Base-by-base conservation (phyloP, 2,113 vertebrate genomes). In the Lates calcarifer region DNA sequence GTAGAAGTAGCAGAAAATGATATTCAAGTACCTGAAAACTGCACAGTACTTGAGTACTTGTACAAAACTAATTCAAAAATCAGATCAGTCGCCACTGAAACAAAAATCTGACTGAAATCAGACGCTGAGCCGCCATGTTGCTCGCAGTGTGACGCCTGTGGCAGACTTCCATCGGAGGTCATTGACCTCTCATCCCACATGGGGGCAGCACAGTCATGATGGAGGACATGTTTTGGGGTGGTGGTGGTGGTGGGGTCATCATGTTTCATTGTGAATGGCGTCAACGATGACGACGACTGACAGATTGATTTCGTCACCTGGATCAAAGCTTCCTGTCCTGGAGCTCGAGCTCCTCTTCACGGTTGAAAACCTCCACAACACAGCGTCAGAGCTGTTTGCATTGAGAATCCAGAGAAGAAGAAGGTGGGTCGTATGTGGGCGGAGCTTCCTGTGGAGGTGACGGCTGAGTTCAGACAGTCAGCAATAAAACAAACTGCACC, bases 401-500 rank as follows among this genome's bases (percentile, higher is more conserved):
- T 7, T 55, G 47, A 15, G 17, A 53, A 49, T 18, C 61, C 57
- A 73, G 43, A 79, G 71, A 67, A 68, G 85, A 81, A 66, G 75
- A 64, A 35, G 67, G 57, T 15, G 33, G 26, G 12, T 11, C 14
- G 33, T 4, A 65, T 62, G 79, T 77, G 72, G 85, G 77, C 22
- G 68, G 71, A 80, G 79, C 71, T 77, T 85, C 78, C 51, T 79
- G 77, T 33, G 20, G 70, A 76, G 56, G 45, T 28, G 71, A 53
- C 58, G 14, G 62, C 76, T 53, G 63, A 66, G 64, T 45, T 77
- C 49, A 70, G 60, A 55, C 29, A 56, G 79, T 77, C 78, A 85
- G 92, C 91, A 93, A 93, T 93, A 91, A 91, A 62, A 81, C 69
- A 67, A 80, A 81, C 17, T 79, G 80, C 79, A 74, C 81, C 82